Evolutionary conservation across 2,888 invertebrate species (phyloP).

Genomic region (Zaprionus bogoriensis): DNA sequence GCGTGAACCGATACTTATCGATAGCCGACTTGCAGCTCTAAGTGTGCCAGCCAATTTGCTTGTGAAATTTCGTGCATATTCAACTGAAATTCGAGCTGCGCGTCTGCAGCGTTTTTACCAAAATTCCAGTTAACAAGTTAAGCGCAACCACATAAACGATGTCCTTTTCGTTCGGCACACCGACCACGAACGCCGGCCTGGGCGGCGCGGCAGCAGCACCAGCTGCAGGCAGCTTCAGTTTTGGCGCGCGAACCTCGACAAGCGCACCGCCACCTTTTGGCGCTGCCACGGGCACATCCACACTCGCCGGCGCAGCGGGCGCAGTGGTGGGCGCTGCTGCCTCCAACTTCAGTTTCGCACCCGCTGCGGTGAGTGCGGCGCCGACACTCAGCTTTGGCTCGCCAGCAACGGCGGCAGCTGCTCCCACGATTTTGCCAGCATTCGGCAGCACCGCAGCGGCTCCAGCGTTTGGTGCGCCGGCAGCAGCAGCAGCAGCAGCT

Average conservation of each 20-base stretch:
- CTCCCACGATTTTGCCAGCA: constrained; percentile 4
- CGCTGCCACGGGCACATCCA: constrained; percentile 27
- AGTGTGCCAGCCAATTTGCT: constrained; percentile 1
- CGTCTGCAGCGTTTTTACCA: not conserved
- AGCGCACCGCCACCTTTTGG: constrained; percentile 56
- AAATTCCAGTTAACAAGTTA: not conserved
- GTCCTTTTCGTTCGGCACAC: constrained; percentile 59
- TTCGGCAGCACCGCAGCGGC: constrained; percentile 14
- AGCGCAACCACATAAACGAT: constrained; percentile 13
- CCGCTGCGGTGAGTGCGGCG: constrained; percentile 26
- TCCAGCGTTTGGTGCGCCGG: constrained; percentile 56
- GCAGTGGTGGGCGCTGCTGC: constrained; percentile 22
- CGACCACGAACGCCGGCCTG: constrained; percentile 43
- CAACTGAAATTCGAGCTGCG: not conserved
- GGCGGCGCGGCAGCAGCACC: constrained; percentile 40
- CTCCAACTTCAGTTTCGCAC: constrained; percentile 30
- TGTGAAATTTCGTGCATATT: constrained; percentile 11
- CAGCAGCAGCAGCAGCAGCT: constrained; percentile 21
- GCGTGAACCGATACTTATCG: not conserved
- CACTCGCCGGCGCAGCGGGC: constrained; percentile 34
- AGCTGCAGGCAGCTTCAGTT: constrained; percentile 46
- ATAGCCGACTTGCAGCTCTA: not conserved
- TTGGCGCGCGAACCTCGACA: constrained; percentile 61
- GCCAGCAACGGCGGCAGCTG: constrained; percentile 25
- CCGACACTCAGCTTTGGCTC: constrained; percentile 62